Base-by-base conservation (phyloP, 1,140 invertebrate genomes). In the Papilio dardanus region DNA sequence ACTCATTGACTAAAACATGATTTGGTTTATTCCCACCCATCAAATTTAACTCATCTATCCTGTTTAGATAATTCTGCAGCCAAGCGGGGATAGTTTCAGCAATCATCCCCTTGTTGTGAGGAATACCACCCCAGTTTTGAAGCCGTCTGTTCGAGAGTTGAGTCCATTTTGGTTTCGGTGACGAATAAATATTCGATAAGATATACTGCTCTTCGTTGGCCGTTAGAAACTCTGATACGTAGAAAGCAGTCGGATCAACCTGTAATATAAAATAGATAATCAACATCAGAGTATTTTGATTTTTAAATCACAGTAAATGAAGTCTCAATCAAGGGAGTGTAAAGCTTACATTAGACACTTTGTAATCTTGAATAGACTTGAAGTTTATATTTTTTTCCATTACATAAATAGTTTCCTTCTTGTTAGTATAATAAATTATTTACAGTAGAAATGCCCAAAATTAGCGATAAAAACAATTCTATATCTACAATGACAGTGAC, bases 1-100 rank as follows among this genome's bases (percentile, higher is more conserved):
- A 99, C 93, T 99, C 99, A 94, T 99, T 99, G 0, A 99, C 96
- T 30, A 99, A 92, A 4, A 99, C 96, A 95, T 99, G 99, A 93
- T 99, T 99, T 16, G 98, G 97, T 82, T 96, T 96, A 79, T 95
- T 96, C 3, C 94, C 94, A 42, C 95, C 95, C 94, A 99, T 99
- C 37, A 98, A 83, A 71, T 96, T 94, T 5, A 98, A 87, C 10
- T 92, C 86, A 77, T 95, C 93, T 46, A 99, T 95, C 94, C 95
- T 96, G n/a, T 97, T 93, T 21, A 97, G 93, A 83, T 96, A 97
- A 8, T 83, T 92, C 78, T 96, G 91, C 3, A 99, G 93, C 98
- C 98, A 99, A 76, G 89, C 81, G 24, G 98, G 98, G 81, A 99
- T 96, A 79, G 95, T 90, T 92, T 99, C 98, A n/a, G 96, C 95